These are phyloP conservation scores for Mormyrus hasselquistii DNA, from an alignment of 2,797 vertebrate species.

Conservation along the genomic window DNA sequence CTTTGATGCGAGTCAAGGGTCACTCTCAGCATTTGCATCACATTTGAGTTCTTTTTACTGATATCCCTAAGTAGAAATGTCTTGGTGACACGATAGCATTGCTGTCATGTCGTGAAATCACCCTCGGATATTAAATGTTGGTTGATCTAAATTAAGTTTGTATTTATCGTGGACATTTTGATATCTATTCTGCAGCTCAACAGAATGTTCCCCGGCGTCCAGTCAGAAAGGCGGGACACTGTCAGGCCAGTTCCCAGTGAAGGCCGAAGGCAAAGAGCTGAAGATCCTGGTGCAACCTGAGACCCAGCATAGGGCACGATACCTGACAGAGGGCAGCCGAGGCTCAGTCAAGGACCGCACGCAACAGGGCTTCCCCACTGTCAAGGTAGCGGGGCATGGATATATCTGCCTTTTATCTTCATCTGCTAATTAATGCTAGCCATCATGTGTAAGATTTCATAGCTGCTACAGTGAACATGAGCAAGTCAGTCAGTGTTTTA, in stretches of 20 bases:
- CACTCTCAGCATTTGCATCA: neutral
- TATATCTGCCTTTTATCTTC: neutral
- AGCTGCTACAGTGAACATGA: neutral
- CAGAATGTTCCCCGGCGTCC: constrained; percentile 50
- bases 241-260: constrained; percentile 82
- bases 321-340: constrained; percentile 94
- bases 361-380: constrained; percentile 91
- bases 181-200: constrained; percentile 48
- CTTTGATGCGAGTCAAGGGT: neutral
- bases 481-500: neutral
- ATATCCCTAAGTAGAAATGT: neutral
- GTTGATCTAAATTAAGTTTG: neutral
- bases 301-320: constrained; percentile 92
- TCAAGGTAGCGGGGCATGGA: constrained; percentile 70
- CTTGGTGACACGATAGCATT: neutral
- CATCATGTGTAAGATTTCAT: neutral
- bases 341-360: constrained; percentile 95
- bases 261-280: constrained; percentile 89
- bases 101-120: neutral
- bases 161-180: neutral
- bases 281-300: constrained; percentile 94
- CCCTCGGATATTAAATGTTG: neutral
- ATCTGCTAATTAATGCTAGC: neutral
- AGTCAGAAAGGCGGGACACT: constrained; percentile 77
- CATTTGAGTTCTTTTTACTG: neutral